Evolutionary conservation across 2,113 vertebrate genomes (phyloP).

Genomic region (Ptychochromis oligacanthus): DNA sequence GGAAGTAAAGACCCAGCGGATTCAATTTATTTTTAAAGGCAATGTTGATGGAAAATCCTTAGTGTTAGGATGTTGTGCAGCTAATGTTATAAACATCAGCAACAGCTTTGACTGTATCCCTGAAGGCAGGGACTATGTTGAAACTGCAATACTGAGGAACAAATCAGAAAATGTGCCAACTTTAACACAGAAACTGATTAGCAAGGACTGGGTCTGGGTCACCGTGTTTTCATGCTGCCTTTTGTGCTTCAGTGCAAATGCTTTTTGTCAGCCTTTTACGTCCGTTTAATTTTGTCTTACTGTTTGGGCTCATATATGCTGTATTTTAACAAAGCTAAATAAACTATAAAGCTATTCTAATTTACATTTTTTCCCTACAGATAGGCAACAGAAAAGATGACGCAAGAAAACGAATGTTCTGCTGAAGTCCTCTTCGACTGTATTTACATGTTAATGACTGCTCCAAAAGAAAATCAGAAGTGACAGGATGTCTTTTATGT

Average conservation of each 20-base stretch:
- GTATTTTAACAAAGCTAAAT: too few species aligned
- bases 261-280: neutral
- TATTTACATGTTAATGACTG: neutral
- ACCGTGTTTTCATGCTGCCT: neutral
- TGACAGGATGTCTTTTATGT: too few species aligned
- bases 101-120: too few species aligned
- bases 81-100: too few species aligned
- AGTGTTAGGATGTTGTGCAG: too few species aligned
- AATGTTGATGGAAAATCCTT: too few species aligned
- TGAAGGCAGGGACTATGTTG: neutral
- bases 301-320: neutral
- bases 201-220: too few species aligned
- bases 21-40: too few species aligned
- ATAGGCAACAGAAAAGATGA: too few species aligned
- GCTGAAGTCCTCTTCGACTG: neutral
- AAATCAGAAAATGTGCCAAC: neutral
- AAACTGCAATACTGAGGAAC: rapidly evolving
- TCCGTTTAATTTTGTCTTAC: neutral
- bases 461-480: neutral
- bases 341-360: neutral
- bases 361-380: too few species aligned
- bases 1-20: neutral
- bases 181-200: too few species aligned
- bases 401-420: neutral
- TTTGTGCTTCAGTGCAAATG: neutral